Evolutionary conservation across 1,140 invertebrate genomes (phyloP), one percentile per base, ranked within the genome.

Genomic region (Zaprionus africanus): DNA sequence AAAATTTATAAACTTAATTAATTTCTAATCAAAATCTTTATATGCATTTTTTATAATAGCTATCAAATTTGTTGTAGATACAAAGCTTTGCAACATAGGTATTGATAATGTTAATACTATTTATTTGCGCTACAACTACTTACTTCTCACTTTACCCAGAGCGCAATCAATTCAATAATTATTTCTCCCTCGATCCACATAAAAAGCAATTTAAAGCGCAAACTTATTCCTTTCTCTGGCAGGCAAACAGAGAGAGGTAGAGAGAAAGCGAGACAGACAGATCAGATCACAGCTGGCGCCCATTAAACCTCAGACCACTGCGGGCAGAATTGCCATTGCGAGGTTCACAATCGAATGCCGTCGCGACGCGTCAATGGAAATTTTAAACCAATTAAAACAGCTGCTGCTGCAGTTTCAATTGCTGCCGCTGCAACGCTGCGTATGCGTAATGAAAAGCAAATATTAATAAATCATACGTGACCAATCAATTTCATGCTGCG

Each of bases 391-490:
- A 88, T 88, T 88, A 88, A 88, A 88, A 90, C 84, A 90, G 84
- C 84, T 87, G 83, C 82, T 68, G 79, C 69, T 61, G 74, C 53
- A 15, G 56, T 46, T 17, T 26, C 51, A 31, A 2, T 63, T 53
- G 22, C 34, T 65, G 34, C 7, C 5, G 22, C 22, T 64, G 41
- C 75, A 82, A 87, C 84, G 64, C 64, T 67, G 78, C 85, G 85
- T 81, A 90, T 88, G 85, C 85, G 85, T 88, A 88, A 88, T 88
- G 86, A 88, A 88, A 88, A 85, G 86, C 72, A 88, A 88, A 88
- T 88, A 90, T 90, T 88, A 90, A 88, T 88, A 88, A 88, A 88
- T 88, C 85, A 88, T 88, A 90, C 82, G 85, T 90, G 86, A 81
- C 85, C 85, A 88, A 88, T 88, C 85, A 88, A 88, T 88, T 88